Percentiles rank a stretch among this genome's conserved stretches.
Conservation (phyloP, 30 jellyfish, hydroid and myxozoan genomes). For the Sanderia malayensis region DNA sequence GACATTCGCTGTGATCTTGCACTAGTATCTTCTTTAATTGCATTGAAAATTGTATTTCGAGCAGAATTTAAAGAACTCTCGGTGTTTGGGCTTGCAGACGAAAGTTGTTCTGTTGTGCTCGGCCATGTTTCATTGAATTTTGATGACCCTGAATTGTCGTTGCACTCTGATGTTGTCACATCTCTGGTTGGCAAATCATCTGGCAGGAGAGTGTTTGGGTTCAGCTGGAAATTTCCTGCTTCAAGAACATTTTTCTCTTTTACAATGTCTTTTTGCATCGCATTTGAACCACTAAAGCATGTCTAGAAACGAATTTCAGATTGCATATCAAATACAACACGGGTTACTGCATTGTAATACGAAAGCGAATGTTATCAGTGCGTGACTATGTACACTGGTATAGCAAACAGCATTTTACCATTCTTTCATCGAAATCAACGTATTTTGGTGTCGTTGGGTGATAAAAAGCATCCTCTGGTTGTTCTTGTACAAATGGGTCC, state of each 20-base stretch:
- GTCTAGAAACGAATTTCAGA: too few species aligned
- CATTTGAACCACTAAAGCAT: constrained; percentile 30
- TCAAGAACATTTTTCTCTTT: constrained; percentile 10
- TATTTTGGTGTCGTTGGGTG: constrained; percentile 46
- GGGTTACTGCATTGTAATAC: too few species aligned
- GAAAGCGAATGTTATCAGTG: too few species aligned
- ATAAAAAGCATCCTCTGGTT: constrained; percentile 33
- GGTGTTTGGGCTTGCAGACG: constrained; percentile 21
- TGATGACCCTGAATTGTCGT: constrained; percentile 63
- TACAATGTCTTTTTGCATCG: background rate
- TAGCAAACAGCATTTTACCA: too few species aligned
- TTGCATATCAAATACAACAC: too few species aligned
- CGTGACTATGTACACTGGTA: too few species aligned
- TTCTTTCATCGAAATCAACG: constrained; percentile 30
- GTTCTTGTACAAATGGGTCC: constrained; percentile 26
- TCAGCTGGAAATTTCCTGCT: constrained; percentile 8
- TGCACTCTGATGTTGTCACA: background rate
- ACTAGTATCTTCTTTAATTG: too few species aligned
- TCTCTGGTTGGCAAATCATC: constrained; percentile 64
- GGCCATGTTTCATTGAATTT: constrained; percentile 78
- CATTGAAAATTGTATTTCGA: background rate
- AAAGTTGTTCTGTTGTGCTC: constrained; percentile 47
- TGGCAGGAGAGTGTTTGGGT: constrained; percentile 19
- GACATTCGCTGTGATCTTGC: background rate
- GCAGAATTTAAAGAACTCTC: background rate